These are phyloP conservation scores for Heterocephalus glaber DNA, from an alignment of 2,113 vertebrate genomes.

Conservation along the genomic window DNA sequence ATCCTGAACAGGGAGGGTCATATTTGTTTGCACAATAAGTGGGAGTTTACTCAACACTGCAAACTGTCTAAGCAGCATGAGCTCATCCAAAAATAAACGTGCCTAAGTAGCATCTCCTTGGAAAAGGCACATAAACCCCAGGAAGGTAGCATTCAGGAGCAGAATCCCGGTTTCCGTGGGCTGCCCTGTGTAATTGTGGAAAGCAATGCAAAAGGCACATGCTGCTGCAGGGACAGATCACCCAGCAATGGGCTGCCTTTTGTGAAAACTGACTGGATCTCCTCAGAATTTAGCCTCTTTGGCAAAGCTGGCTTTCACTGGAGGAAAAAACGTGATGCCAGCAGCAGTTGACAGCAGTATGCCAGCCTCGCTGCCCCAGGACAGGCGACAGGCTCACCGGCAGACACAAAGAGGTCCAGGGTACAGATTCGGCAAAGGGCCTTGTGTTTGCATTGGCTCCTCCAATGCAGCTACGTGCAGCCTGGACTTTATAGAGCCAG, in stretches of 20 bases:
- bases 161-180: neutral
- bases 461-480: neutral
- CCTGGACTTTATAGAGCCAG: neutral
- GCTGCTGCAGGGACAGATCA: conserved; percentile 30
- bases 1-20: neutral
- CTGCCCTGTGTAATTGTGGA: neutral
- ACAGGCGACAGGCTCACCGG: neutral
- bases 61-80: conserved; percentile 26
- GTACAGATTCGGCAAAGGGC: neutral
- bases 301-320: conserved; percentile 22
- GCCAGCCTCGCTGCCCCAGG: neutral
- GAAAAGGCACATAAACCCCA: neutral
- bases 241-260: conserved; percentile 43
- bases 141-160: neutral
- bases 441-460: neutral
- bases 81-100: neutral
- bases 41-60: neutral
- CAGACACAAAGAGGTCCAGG: neutral
- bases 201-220: neutral
- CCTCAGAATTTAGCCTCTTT: conserved; percentile 44
- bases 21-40: neutral
- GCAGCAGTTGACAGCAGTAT: neutral
- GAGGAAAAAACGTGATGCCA: conserved; percentile 37
- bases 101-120: conserved; percentile 21
- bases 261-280: conserved; percentile 54